phyloP scores from a whole-genome alignment of 1,140 invertebrate genomes.

The honey bee (Apis mellifera) region Amel_HAv3.1 CM009932.2:12103501-12104000 shows the following conservation, averaged over 20 bases:
- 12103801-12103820: neutral
- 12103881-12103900: conserved; percentile 42
- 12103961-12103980: conserved; percentile 57
- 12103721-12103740: neutral
- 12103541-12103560: conserved; percentile 26
- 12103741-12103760: too few species aligned
- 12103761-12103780: too few species aligned
- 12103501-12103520: conserved; percentile 15
- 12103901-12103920: conserved; percentile 40
- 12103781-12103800: too few species aligned
- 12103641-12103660: neutral
- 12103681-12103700: neutral
- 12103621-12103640: neutral
- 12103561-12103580: neutral
- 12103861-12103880: neutral
- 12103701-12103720: too few species aligned
- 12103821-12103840: too few species aligned
- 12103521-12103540: neutral
- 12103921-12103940: conserved; percentile 6
- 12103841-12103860: neutral
- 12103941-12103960: conserved; percentile 17
- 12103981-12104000: conserved; percentile 19
- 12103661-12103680: too few species aligned
- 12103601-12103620: conserved; percentile 3
- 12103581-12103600: neutral